phyloP scores from a whole-genome alignment of 2,797 vertebrate species.

The Falco berigora region DNA sequence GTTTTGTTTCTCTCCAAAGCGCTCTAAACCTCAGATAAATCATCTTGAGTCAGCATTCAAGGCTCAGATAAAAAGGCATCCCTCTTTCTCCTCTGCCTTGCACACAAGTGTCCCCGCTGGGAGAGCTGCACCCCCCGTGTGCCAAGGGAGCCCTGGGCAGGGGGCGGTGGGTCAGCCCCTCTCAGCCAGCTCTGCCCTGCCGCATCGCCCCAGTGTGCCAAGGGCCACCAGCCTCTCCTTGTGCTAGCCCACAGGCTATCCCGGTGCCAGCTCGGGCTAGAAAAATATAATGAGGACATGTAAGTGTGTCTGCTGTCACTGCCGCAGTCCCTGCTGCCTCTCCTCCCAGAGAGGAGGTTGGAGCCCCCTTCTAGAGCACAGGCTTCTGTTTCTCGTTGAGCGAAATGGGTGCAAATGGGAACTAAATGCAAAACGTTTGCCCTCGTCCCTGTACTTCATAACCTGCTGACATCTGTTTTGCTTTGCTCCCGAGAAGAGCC shows the following conservation, averaged over 20 bases:
- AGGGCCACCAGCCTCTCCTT: neutral
- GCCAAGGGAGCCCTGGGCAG: neutral
- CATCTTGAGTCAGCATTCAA: neutral
- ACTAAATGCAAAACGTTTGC: neutral
- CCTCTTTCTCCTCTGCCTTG: neutral
- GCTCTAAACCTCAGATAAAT: neutral
- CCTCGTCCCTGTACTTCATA: neutral
- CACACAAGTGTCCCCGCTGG: rapidly evolving
- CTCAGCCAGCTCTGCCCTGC: neutral
- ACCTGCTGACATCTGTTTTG: neutral
- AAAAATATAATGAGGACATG: neutral
- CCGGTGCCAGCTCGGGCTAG: neutral
- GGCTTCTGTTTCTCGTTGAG: neutral
- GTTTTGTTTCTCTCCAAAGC: neutral
- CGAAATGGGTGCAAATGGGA: neutral
- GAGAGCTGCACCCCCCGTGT: rapidly evolving
- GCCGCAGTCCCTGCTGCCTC: neutral
- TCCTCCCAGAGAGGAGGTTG: neutral
- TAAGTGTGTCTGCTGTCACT: neutral
- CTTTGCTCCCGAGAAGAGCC: neutral
- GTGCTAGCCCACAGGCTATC: neutral
- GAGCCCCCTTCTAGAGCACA: neutral
- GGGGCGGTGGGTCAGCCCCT: rapidly evolving
- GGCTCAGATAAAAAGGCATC: neutral
- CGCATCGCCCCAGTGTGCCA: neutral